Percentiles rank a stretch among this genome's conserved stretches.
Conservation (phyloP, 2,888 invertebrate species). For the Megastigmus dorsalis region DNA sequence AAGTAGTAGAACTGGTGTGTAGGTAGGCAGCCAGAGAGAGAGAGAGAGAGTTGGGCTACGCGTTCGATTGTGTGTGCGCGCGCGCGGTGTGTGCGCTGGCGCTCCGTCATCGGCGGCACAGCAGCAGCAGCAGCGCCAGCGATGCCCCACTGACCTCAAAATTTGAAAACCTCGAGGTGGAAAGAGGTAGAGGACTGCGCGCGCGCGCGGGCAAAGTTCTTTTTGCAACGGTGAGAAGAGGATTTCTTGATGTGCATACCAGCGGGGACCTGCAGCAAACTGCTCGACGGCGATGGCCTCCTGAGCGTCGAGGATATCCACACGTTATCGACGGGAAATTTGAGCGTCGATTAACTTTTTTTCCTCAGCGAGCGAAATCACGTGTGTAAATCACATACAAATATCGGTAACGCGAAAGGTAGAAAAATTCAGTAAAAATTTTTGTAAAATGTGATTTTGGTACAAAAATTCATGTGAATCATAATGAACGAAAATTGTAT, state of each 20-base stretch:
- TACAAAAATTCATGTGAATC: too few relatives aligned
- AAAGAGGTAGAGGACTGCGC: not conserved
- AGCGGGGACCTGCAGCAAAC: not conserved
- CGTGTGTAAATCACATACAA: too few relatives aligned
- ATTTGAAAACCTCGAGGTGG: constrained; percentile 43
- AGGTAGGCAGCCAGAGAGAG: not conserved
- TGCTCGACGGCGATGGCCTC: constrained; percentile 12
- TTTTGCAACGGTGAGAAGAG: constrained; percentile 26
- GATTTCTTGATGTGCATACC: not conserved
- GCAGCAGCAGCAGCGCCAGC: constrained; percentile 17
- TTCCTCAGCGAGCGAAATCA: not conserved
- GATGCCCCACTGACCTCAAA: constrained; percentile 55
- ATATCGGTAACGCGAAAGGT: too few relatives aligned
- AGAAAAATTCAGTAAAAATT: too few relatives aligned
- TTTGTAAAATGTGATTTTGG: too few relatives aligned
- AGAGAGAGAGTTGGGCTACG: not conserved
- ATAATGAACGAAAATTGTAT: too few relatives aligned
- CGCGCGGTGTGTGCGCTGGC: constrained; percentile 24
- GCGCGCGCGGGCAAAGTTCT: constrained; percentile 9
- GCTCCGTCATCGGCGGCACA: constrained; percentile 21
- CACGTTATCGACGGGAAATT: constrained; percentile 2
- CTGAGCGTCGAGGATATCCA: too few relatives aligned
- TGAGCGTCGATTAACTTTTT: too few relatives aligned
- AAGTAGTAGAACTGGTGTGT: not conserved
- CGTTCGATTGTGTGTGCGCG: constrained; percentile 34